These are phyloP conservation scores for Drepana falcataria DNA, from an alignment of 2,888 invertebrate genomes.

Conservation along the genomic window DNA sequence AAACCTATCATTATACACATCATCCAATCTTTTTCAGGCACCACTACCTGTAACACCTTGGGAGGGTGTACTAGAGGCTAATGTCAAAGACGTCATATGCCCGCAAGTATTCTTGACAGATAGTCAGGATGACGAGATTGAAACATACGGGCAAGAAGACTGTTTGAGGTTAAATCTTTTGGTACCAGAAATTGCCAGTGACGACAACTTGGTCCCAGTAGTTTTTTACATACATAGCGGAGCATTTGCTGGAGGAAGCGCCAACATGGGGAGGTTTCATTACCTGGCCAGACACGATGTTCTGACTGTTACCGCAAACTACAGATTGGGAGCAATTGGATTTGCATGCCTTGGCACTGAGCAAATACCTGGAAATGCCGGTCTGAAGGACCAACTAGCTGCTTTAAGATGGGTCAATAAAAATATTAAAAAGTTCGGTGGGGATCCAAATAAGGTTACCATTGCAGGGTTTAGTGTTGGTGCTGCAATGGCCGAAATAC, in stretches of 20 bases:
- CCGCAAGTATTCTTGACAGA: slow-evolving; percentile 52
- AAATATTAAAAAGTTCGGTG: slow-evolving; percentile 87
- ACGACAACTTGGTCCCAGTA: slow-evolving; percentile 54
- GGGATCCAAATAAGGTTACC: slow-evolving; percentile 87
- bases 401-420: slow-evolving; percentile 87
- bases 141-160: slow-evolving; percentile 53
- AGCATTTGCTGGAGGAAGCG: slow-evolving; percentile 57
- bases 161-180: slow-evolving; percentile 54
- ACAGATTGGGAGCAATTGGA: slow-evolving; percentile 84
- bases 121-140: slow-evolving; percentile 34
- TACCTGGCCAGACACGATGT: slow-evolving; percentile 83
- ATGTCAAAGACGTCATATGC: slow-evolving; percentile 35
- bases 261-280: slow-evolving; percentile 66
- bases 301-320: slow-evolving; percentile 83
- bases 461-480: slow-evolving; percentile 90
- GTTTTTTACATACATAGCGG: slow-evolving; percentile 66
- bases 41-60: slow-evolving; percentile 56
- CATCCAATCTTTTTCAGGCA: slow-evolving; percentile 43
- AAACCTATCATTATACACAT: too few species aligned
- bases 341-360: slow-evolving; percentile 81
- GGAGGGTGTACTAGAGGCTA: slow-evolving; percentile 41
- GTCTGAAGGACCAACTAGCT: slow-evolving; percentile 89
- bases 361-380: slow-evolving; percentile 89
- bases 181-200: slow-evolving; percentile 47
- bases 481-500: slow-evolving; percentile 74